A percentile compares a stretch with the other conserved stretches of the same genome.
Evolutionary conservation across 2,888 invertebrate genomes (phyloP).

Genomic region (Ichneumoninae sp.): DNA sequence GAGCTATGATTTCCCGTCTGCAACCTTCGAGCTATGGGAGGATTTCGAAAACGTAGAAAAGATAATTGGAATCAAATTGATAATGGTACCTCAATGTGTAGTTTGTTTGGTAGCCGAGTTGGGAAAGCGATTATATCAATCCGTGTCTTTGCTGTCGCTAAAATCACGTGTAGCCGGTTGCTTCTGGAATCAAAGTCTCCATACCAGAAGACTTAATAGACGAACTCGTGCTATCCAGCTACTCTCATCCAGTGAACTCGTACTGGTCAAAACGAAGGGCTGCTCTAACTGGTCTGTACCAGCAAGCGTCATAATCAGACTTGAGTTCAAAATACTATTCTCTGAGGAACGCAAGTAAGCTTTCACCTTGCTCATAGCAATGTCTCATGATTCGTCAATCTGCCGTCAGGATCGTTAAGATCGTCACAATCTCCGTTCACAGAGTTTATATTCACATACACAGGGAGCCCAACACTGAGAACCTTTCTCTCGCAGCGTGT

Average conservation of each 20-base stretch:
- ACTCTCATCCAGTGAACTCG: constrained; percentile 15
- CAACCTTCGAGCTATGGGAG: too few relatives aligned
- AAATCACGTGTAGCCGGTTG: too few relatives aligned
- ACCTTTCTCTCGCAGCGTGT: constrained; percentile 13
- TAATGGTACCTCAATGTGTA: too few relatives aligned
- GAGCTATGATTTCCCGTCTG: neutral
- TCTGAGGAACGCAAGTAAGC: constrained; percentile 64
- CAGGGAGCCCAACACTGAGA: neutral
- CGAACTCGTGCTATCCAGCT: neutral
- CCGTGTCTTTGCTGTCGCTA: too few relatives aligned
- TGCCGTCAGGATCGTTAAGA: constrained; percentile 42
- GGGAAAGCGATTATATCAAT: too few relatives aligned
- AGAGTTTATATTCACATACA: constrained; percentile 35
- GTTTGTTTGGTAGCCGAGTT: too few relatives aligned
- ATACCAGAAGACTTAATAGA: neutral
- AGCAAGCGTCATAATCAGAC: constrained; percentile 32
- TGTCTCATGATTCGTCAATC: constrained; percentile 21
- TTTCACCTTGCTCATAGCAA: neutral
- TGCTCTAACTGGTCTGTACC: neutral
- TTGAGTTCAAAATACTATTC: constrained; percentile 76
- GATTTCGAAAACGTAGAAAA: too few relatives aligned
- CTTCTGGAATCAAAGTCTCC: neutral
- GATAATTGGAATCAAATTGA: too few relatives aligned
- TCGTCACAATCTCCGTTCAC: constrained; percentile 29
- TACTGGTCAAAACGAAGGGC: constrained; percentile 4